Evolutionary conservation across 1,140 invertebrate genomes (phyloP), one percentile per base, ranked within the genome.

Genomic region (Aphis craccivora): DNA sequence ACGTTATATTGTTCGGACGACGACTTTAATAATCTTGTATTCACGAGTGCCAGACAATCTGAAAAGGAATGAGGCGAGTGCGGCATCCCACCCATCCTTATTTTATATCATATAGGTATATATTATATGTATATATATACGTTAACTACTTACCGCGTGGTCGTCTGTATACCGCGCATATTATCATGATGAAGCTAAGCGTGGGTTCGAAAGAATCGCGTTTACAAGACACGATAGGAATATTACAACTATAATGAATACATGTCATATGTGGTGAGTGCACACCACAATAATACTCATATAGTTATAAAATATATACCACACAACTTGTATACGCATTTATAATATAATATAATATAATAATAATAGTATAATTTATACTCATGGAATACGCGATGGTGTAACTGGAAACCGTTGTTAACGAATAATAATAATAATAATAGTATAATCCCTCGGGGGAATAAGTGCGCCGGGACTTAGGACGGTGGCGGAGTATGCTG

Each of bases 341-440:
- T 76, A 76, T n/a, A 76, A n/a, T 76, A 60, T 55, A 55, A n/a
- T 76, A 60, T 55, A 55, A 55, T 60, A 76, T 76, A 76, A 76
- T 76, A 76, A 76, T 76, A 76, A n/a, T 76, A 18, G 60, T n/a
- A 76, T 76, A 76, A 76, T 76, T n/a, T n/a, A 76, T 76, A 76
- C 60, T 76, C 60, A 1, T 18, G 14, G 60, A 76, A 76, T 76
- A 76, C n/a, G 60, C 60, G 14, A 45, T n/a, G 40, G 43, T 45
- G 40, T 86, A 86, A 86, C 37, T 14, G 37, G 84, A 86, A 43
- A 86, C 37, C 43, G 40, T 43, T 86, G 37, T 43, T 86, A 45
- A 45, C 40, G 84, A 86, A 86, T 40, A 45, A 45, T 86, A 45
- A 25, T 40, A 84, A 84, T 45, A 87, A 48, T 87, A 87, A 35